Percentiles rank a stretch among this genome's conserved stretches.
Conservation (phyloP, 2,797 vertebrate genomes). For the Mycteria americana region DNA sequence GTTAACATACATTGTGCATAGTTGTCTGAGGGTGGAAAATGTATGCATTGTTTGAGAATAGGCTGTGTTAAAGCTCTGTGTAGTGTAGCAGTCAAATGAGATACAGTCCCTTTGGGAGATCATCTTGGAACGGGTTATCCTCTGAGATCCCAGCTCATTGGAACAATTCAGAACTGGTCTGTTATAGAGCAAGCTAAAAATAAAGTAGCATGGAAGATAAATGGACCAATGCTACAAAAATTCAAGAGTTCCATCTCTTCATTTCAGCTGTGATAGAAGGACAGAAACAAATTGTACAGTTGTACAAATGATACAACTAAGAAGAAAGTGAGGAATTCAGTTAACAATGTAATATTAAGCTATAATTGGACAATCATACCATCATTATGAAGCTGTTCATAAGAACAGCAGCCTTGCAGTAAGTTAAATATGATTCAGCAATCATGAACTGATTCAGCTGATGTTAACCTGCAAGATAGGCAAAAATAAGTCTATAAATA, state of each 20-base stretch:
- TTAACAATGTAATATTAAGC: neutral
- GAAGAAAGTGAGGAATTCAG: neutral
- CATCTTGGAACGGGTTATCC: neutral
- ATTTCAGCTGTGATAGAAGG: neutral
- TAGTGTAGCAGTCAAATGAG: neutral
- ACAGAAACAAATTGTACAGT: neutral
- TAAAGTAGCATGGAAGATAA: neutral
- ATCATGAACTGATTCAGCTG: neutral
- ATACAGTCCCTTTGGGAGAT: neutral
- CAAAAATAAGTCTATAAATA: neutral
- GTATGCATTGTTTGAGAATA: neutral
- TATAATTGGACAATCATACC: neutral
- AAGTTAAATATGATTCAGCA: neutral
- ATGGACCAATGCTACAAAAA: neutral
- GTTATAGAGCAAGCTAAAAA: neutral
- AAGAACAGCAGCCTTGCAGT: neutral
- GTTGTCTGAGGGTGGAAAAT: neutral
- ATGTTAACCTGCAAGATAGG: neutral
- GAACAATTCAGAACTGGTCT: neutral
- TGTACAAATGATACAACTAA: neutral
- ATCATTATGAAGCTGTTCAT: neutral
- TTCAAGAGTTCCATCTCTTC: neutral
- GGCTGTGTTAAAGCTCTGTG: neutral
- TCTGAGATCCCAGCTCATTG: neutral
- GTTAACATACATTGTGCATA: neutral